phyloP scores from a whole-genome alignment of 2,113 vertebrate genomes.

The Alouatta palliata region DNA sequence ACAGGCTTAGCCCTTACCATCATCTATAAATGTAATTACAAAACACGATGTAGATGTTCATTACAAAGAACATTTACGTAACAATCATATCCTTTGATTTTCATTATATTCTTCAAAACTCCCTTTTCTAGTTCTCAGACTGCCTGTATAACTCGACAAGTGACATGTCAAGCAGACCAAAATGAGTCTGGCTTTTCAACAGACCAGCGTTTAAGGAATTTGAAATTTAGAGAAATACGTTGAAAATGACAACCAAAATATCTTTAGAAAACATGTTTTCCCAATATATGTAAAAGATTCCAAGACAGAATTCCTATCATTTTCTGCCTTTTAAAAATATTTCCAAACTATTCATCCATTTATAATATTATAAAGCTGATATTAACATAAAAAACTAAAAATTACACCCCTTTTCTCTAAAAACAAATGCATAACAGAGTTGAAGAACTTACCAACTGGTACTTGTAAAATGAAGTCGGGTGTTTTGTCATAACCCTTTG shows the following conservation, averaged over 20 bases:
- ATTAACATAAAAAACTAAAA: conserved; percentile 43
- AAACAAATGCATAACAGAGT: conserved; percentile 26
- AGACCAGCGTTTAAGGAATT: neutral
- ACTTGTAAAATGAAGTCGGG: conserved; percentile 99
- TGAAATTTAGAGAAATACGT: conserved; percentile 2
- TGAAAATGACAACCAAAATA: neutral
- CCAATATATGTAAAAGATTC: neutral
- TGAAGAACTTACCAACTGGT: conserved; percentile 92
- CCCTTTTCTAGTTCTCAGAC: neutral
- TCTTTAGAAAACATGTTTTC: neutral
- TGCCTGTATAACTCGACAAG: neutral
- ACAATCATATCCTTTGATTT: conserved; percentile 37
- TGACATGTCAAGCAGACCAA: neutral
- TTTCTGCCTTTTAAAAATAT: neutral
- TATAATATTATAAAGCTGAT: conserved; percentile 17
- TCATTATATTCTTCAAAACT: conserved; percentile 12
- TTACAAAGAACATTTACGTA: neutral
- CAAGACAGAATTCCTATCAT: neutral
- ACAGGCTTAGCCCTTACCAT: conserved; percentile 12
- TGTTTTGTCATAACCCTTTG: conserved; percentile 99
- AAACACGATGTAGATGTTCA: neutral
- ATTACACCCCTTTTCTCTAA: neutral
- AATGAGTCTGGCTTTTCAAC: neutral
- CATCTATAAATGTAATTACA: conserved; percentile 49
- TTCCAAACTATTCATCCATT: neutral